Conservation (phyloP, 2,113 vertebrate genomes). For the Montifringilla adamsi region DNA sequence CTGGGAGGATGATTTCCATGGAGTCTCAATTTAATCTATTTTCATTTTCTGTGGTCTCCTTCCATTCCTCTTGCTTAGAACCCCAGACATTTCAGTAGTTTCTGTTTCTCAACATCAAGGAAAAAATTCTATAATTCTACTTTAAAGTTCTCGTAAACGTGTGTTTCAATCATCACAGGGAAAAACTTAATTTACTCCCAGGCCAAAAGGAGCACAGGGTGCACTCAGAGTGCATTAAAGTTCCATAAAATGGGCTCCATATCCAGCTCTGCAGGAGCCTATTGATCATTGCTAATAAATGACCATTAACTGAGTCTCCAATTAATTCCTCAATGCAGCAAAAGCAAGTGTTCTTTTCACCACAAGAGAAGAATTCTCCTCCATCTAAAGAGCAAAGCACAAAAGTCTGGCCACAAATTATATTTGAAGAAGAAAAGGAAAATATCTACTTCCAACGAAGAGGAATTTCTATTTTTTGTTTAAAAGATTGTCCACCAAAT, state of each 20-base stretch:
- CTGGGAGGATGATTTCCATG: background rate
- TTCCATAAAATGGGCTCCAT: background rate
- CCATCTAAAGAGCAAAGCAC: background rate
- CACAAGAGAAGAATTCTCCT: background rate
- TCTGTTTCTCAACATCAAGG: background rate
- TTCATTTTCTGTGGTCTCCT: background rate
- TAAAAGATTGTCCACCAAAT: background rate
- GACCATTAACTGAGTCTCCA: background rate
- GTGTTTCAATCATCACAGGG: background rate
- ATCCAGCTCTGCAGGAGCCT: background rate
- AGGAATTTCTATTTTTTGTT: background rate
- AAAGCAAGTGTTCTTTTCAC: background rate
- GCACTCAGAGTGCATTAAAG: background rate
- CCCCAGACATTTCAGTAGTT: background rate
- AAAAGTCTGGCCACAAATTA: background rate
- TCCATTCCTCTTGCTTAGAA: background rate
- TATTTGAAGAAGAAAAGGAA: background rate
- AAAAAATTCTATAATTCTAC: background rate
- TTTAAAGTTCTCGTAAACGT: background rate
- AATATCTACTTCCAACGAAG: background rate
- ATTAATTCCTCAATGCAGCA: background rate
- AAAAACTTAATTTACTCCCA: background rate
- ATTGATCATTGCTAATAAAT: background rate
- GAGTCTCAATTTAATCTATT: background rate
- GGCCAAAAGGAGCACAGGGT: background rate